These are phyloP conservation scores for Acanthacorydalis orientalis DNA, from an alignment of 2,888 invertebrate species.

Conservation along the genomic window DNA sequence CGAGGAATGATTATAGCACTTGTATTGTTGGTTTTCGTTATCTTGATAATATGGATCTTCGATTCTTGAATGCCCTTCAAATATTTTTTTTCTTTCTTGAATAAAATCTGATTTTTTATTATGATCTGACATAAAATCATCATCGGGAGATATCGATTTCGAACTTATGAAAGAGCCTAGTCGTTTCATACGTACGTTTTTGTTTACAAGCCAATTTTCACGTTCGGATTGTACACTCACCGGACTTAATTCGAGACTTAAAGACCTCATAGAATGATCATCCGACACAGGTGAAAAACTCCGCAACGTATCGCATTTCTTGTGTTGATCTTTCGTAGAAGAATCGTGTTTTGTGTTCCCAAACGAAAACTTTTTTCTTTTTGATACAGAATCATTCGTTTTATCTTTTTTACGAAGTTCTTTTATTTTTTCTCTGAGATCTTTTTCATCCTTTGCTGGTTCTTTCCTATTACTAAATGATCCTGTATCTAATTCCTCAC, in stretches of 20 bases:
- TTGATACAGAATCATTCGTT: neutral
- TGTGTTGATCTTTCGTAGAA: no score
- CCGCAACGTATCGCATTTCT: neutral
- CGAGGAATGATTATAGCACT: no score
- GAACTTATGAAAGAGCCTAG: no score
- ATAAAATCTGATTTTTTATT: no score
- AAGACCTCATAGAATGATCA: constrained; percentile 4
- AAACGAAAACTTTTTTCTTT: neutral
- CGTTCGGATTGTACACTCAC: constrained; percentile 9
- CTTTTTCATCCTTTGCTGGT: constrained; percentile 8
- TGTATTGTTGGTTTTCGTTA: no score
- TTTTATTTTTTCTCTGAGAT: constrained; percentile 2
- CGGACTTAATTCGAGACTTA: constrained; percentile 6
- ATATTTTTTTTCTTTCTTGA: no score
- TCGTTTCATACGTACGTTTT: neutral
- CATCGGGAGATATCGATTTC: no score
- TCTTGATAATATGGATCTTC: no score
- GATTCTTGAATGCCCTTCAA: no score
- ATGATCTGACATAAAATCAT: no score
- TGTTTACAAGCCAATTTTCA: constrained; percentile 9
- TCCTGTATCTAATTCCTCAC: neutral
- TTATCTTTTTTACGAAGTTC: neutral
- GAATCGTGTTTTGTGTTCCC: no score
- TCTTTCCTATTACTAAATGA: constrained; percentile 14
- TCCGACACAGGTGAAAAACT: constrained; percentile 8